These are phyloP conservation scores for Caenorhabditis latens DNA, from an alignment of 1,140 invertebrate species.

Conservation along the genomic window DNA sequence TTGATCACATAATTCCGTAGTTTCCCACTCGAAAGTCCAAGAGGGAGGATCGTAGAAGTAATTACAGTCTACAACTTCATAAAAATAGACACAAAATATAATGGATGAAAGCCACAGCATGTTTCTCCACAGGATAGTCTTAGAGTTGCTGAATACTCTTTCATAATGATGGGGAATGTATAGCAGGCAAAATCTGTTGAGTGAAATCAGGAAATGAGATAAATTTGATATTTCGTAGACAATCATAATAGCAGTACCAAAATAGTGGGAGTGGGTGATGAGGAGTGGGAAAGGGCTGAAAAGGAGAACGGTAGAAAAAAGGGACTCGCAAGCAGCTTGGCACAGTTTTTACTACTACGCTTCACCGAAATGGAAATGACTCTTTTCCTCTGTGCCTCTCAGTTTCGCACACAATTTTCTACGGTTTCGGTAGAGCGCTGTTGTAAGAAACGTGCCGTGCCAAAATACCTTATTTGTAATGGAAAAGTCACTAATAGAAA, in stretches of 20 bases:
- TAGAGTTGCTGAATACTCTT: neutral
- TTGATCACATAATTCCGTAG: neutral
- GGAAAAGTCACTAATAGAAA: neutral
- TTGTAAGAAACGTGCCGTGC: too few relatives aligned
- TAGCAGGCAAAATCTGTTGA: neutral
- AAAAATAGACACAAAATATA: neutral
- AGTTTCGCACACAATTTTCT: too few relatives aligned
- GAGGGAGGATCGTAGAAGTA: neutral
- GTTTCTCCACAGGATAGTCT: neutral
- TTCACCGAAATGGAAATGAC: too few relatives aligned
- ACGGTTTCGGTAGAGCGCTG: too few relatives aligned
- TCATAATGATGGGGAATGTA: neutral
- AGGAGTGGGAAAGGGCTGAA: neutral
- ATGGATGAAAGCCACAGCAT: neutral
- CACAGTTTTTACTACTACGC: too few relatives aligned
- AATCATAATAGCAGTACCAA: neutral
- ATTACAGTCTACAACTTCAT: neutral
- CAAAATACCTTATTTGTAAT: constrained; percentile 13
- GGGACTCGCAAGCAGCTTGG: too few relatives aligned
- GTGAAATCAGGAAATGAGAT: neutral
- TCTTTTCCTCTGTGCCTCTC: too few relatives aligned
- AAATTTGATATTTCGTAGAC: constrained; percentile 14
- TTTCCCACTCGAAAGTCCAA: neutral
- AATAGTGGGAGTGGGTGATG: neutral
- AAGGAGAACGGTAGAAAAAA: neutral